Evolutionary conservation across 2,113 vertebrate genomes (phyloP).

Genomic region (Lynx canadensis): DNA sequence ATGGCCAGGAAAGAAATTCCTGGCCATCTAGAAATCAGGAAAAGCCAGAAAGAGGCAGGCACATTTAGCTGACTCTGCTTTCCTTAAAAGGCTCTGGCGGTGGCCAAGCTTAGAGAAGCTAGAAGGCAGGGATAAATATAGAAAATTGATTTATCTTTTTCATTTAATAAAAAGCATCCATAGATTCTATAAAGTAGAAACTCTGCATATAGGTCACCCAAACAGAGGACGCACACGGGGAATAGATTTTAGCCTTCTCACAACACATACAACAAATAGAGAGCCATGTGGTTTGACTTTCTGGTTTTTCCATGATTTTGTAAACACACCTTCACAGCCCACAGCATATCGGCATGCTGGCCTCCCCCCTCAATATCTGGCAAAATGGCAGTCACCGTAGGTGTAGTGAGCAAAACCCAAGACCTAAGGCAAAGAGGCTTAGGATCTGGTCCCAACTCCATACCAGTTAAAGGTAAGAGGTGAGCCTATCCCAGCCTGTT

Average conservation of each 20-base stretch:
- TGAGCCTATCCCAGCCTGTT: not conserved
- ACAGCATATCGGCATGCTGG: not conserved
- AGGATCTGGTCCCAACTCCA: not conserved
- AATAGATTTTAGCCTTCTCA: not conserved
- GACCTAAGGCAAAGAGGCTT: not conserved
- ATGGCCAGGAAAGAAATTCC: conserved; percentile 28
- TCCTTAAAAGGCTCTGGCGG: conserved; percentile 62
- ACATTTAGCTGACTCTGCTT: conserved; percentile 48
- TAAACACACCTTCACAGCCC: not conserved
- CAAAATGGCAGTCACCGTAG: not conserved
- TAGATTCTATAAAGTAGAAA: conserved; percentile 53
- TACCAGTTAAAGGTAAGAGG: not conserved
- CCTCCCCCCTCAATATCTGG: not conserved
- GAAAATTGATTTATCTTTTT: conserved; percentile 66
- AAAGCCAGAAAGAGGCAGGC: conserved; percentile 16
- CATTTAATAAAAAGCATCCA: conserved; percentile 64
- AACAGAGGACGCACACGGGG: not conserved
- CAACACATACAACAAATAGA: not conserved
- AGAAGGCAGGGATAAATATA: conserved; percentile 52
- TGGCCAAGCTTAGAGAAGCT: conserved; percentile 39
- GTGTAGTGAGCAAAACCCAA: not conserved
- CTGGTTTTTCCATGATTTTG: not conserved
- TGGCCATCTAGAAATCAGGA: conserved; percentile 22
- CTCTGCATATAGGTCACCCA: not conserved
- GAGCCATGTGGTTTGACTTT: not conserved